Base-by-base conservation (phyloP, 2,113 vertebrate species). In the Carassius auratus region DNA sequence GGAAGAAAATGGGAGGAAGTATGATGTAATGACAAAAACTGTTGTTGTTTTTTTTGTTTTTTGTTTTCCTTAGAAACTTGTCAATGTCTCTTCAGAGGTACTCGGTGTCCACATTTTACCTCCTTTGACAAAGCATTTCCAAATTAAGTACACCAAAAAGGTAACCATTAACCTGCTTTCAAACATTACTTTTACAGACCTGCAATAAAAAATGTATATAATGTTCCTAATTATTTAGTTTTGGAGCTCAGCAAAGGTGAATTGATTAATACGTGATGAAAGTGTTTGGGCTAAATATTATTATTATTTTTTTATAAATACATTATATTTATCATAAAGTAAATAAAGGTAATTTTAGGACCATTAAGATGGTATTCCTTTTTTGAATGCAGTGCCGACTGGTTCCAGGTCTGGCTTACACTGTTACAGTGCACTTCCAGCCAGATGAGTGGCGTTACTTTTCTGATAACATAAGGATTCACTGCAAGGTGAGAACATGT, bases 381-480 rank as follows among this genome's bases (percentile, higher is more conserved):
- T 87, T 89, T 84, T 81, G 45, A 12, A 71, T 92, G n/a, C 86
- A 99, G 98, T 90, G 93, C 86, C 93, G 90, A 10, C 94, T 99
- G 74, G 92, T 97, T 59, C 98, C 98, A 0, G 98, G 98, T 83
- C 93, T 99, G 81, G 94, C 96, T 5, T 95, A 96, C 79, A 89
- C 59, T 0, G 69, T 97, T 81, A 94, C 91, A n/a, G 86, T 98
- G 50, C 92, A 90, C 8, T 98, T 99, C 92, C 94, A 91, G 74
- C 96, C 98, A 15, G 94, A 98, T 84, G 97, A 98, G 89, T 99
- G 97, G 97, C 91, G 95, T 0, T 98, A 99, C 91, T 99, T 97
- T 89, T 96, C 97, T 30, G 98, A 99, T 90, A 96, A 96, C 89
- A 90, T 99, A 61, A 95, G 93, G n/a, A 86, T 99, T 92, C 97